These are phyloP conservation scores for Automeris io DNA, from an alignment of 2,888 invertebrate species.

Conservation along the genomic window DNA sequence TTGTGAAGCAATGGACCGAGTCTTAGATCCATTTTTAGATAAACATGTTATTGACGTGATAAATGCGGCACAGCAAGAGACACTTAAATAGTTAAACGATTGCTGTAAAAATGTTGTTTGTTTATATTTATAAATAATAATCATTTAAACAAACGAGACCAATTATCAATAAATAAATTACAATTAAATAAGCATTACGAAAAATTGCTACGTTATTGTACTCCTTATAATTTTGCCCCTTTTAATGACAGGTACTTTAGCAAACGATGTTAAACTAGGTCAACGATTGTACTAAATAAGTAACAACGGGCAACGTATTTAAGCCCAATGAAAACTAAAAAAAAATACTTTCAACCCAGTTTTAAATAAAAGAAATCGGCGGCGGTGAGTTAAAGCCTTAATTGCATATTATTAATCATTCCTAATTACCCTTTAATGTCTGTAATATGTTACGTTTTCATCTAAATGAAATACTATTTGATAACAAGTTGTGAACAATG, in stretches of 20 bases:
- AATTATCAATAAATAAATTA: not conserved
- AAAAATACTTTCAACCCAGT: not conserved
- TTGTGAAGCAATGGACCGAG: too few relatives aligned
- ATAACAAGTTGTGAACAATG: too few relatives aligned
- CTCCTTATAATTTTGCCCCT: slow-evolving; percentile 3
- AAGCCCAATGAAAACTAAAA: slow-evolving; percentile 3
- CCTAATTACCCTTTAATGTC: not conserved
- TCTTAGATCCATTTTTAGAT: too few relatives aligned
- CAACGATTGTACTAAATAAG: slow-evolving; percentile 17
- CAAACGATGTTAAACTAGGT: slow-evolving; percentile 21
- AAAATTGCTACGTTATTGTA: slow-evolving; percentile 4
- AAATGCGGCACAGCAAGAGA: too few relatives aligned
- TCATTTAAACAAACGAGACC: too few relatives aligned
- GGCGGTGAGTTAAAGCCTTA: not conserved
- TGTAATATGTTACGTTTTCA: too few relatives aligned
- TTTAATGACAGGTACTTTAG: slow-evolving; percentile 6
- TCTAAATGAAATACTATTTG: too few relatives aligned
- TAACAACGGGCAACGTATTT: slow-evolving; percentile 9
- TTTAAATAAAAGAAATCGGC: slow-evolving; percentile 3
- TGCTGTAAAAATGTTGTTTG: too few relatives aligned
- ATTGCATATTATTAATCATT: slow-evolving; percentile 1
- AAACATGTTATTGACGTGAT: too few relatives aligned
- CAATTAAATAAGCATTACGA: not conserved
- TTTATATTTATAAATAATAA: too few relatives aligned
- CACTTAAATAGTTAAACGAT: too few relatives aligned